These are phyloP conservation scores for Pachyseris speciosa DNA, from an alignment of 64 coral and sea anemone genomes.

Conservation along the genomic window DNA sequence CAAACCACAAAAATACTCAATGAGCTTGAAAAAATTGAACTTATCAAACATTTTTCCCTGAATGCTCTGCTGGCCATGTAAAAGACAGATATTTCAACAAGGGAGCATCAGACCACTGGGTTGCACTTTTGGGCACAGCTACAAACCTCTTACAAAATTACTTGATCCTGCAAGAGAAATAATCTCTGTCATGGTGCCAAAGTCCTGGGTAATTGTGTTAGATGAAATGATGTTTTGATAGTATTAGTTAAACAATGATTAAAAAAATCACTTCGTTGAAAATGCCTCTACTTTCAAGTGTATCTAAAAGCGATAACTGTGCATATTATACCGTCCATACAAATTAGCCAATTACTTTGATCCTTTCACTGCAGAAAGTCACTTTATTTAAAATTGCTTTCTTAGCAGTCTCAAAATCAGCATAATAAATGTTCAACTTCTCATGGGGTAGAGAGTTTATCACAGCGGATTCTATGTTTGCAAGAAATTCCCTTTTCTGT, in stretches of 20 bases:
- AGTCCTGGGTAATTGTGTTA: neutral
- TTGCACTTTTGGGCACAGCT: no score
- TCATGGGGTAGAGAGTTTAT: constrained; percentile 31
- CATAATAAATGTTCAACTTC: neutral
- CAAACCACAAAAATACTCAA: no score
- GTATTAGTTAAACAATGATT: neutral
- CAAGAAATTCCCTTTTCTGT: constrained; percentile 36
- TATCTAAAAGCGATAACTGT: no score
- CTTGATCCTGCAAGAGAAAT: constrained; percentile 7
- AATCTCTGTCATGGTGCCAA: constrained; percentile 4
- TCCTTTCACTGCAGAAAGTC: neutral
- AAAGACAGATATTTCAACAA: no score
- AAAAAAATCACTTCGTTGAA: neutral
- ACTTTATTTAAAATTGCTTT: neutral
- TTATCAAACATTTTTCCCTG: no score
- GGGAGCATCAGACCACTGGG: no score
- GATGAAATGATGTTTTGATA: neutral
- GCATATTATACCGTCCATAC: no score
- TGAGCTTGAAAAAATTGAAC: no score
- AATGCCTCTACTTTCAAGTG: neutral
- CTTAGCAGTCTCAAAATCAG: neutral
- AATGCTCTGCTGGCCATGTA: no score
- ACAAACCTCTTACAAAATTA: neutral
- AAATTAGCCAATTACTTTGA: no score
- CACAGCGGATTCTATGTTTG: constrained; percentile 29